Base-by-base conservation (phyloP, 2,113 vertebrate species). In the Cynocephalus volans region DNA sequence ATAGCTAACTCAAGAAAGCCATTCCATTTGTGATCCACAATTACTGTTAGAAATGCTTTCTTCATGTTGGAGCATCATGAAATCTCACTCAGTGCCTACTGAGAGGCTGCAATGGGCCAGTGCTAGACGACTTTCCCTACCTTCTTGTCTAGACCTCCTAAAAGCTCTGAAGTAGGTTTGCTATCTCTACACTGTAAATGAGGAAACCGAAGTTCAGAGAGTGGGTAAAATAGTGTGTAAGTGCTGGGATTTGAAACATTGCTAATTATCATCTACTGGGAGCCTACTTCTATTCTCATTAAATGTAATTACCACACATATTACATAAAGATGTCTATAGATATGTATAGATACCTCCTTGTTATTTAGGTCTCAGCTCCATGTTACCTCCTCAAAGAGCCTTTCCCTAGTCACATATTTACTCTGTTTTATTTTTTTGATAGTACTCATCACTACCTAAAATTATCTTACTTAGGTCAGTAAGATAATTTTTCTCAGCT, bases 321-420 rank as follows among this genome's bases (percentile, higher is more conserved):
- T 80, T 75, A 67, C 58, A 85, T 81, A 73, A 92, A 95, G 8
- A 50, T 56, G 11, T 79, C 48, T 60, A 81, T 0, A 56, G 54
- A 48, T 13, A 87, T 33, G 64, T 56, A n/a, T 3, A 88, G 60
- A 7, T 62, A 76, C 79, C 56, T 64, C 62, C 56, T 31, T 64
- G 26, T 83, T 36, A 95, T 50, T 64, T 84, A 86, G 62, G 60
- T 75, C 21, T 83, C 60, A 36, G 8, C 31, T 26, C 45, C 86
- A 13, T 67, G 26, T 95, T 88, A 91, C n/a, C 12, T 95, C 23
- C 75, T 95, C 54, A 96, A 31, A 62, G 33, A 79, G 54, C 31
- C 36, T 79, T 58, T 58, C 24, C 48, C n/a, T 75, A 50, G 23
- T 52, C 64, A 87, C 24, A 50, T 72, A 45, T 56, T 36, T 72